Conservation (phyloP, 2,113 vertebrate species). For the Tenrec ecaudatus region DNA sequence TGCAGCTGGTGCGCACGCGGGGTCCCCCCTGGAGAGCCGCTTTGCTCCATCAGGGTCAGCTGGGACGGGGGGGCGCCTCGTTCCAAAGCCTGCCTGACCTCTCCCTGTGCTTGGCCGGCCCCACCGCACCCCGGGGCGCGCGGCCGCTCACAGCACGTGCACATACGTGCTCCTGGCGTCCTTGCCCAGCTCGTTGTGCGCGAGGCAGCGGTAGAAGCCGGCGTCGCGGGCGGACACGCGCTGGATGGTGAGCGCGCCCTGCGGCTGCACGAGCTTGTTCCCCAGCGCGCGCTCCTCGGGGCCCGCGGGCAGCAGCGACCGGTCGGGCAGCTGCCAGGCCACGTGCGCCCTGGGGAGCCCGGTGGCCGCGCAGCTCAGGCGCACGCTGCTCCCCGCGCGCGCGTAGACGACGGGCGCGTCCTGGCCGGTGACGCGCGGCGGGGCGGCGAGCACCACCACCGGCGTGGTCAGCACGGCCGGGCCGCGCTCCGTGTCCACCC, state of each 20-base stretch:
- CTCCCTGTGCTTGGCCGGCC: too few relatives aligned
- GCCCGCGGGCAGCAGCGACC: slow-evolving; percentile 86
- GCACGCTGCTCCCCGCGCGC: slow-evolving; percentile 90
- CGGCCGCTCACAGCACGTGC: slow-evolving; percentile 90
- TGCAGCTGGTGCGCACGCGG: too few relatives aligned
- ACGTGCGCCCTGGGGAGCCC: slow-evolving; percentile 92
- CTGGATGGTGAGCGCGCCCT: slow-evolving; percentile 93
- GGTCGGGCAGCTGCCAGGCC: slow-evolving; percentile 94
- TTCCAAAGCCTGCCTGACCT: too few relatives aligned
- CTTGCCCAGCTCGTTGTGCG: slow-evolving; percentile 91
- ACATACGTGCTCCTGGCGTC: slow-evolving; percentile 93
- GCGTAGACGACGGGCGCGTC: slow-evolving; percentile 90
- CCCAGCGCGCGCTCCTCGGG: slow-evolving; percentile 91
- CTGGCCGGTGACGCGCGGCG: slow-evolving; percentile 92
- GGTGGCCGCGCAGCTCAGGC: slow-evolving; percentile 90
- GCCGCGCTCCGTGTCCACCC: slow-evolving; percentile 87
- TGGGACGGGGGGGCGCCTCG: too few relatives aligned
- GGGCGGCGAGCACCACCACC: slow-evolving; percentile 91
- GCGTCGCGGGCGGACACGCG: slow-evolving; percentile 89
- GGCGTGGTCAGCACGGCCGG: slow-evolving; percentile 86
- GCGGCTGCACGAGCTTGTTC: slow-evolving; percentile 93
- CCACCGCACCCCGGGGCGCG: too few relatives aligned
- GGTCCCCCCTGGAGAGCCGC: too few relatives aligned
- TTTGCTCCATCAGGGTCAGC: too few relatives aligned
- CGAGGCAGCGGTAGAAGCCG: slow-evolving; percentile 94